Evolutionary conservation across 2,797 vertebrate genomes (phyloP), one percentile per base, ranked within the genome.

Genomic region (Cossypha polioptera): DNA sequence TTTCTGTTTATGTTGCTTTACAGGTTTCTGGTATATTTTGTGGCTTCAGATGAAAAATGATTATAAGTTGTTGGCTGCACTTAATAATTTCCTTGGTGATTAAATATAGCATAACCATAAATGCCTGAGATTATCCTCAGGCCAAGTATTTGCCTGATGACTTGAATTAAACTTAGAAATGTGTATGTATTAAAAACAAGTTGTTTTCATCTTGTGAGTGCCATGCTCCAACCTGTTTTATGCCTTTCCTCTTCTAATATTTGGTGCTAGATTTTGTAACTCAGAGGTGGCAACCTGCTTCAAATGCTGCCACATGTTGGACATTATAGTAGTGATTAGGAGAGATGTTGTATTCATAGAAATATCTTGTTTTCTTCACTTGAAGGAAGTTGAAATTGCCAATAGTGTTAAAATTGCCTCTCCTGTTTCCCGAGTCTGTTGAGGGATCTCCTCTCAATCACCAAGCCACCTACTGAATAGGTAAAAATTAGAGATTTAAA

Each of bases 131-230:
- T 66, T 91, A 85, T 80, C 68, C 48, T 61, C 3, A 11, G 75
- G 85, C 89, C 35, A 83, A 80, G 14, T 57, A 54, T 91, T 96
- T 96, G 40, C n/a, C 53, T 43, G 11, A 47, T 89, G 78, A 61
- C 57, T 92, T 92, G 91, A 79, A 91, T 91, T 92, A 85, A 89
- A 76, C 75, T 79, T 89, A 62, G 31, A 89, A 87, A 57, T 45
- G 9, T 42, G 19, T 26, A 10, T 71, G 14, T 86, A 35, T 91
- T 89, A 82, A 87, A 89, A 96, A 28, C 31, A 28, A 73, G 28
- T 81, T 75, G 29, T 75, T 91, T 87, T 84, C 24, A 35, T 81
- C 38, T 68, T 29, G 36, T 83, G 72, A 69, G n/a, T 28, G 26
- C 20, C 11, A 11, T n/a, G 9, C 28, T 57, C 16, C 45, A 50